phyloP scores from a whole-genome alignment of 2,888 invertebrate species.

The Oscheius sp. region DNA sequence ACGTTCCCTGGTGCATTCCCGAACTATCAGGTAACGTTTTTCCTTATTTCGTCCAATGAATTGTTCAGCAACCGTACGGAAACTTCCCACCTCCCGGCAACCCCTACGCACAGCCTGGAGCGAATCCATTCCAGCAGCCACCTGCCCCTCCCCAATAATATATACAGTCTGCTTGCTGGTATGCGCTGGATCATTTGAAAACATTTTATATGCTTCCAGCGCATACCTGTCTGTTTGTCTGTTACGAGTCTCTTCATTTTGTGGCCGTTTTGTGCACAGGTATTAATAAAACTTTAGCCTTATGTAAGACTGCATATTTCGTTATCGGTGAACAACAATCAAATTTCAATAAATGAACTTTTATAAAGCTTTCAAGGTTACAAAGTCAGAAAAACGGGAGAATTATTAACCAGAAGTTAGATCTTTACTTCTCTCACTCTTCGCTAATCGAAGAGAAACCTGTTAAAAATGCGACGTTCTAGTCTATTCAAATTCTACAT shows the following conservation, averaged over 20 bases:
- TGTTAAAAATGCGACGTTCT: background rate
- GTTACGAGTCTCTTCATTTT: constrained; percentile 14
- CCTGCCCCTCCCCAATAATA: constrained; percentile 6
- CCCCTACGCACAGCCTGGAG: constrained; percentile 3
- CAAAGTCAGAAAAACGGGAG: background rate
- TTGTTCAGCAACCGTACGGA: constrained; percentile 24
- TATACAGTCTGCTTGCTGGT: no score
- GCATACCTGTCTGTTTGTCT: background rate
- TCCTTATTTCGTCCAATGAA: no score
- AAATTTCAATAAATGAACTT: constrained; percentile 2
- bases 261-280: constrained; percentile 8
- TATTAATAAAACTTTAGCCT: background rate
- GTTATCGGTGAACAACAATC: constrained; percentile 2
- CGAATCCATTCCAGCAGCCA: constrained; percentile 18
- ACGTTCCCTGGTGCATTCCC: constrained; percentile 60
- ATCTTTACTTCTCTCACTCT: constrained; percentile 2
- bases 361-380: constrained; percentile 14
- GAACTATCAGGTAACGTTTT: constrained; percentile 30
- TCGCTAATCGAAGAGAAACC: no score
- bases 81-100: constrained; percentile 25
- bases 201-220: no score
- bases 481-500: background rate
- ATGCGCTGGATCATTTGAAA: no score
- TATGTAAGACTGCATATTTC: background rate
- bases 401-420: constrained; percentile 1